A percentile compares a stretch with the other conserved stretches of the same genome.
phyloP scores from a whole-genome alignment of 1,140 invertebrate genomes.

The Drosophila setifemur region DNA sequence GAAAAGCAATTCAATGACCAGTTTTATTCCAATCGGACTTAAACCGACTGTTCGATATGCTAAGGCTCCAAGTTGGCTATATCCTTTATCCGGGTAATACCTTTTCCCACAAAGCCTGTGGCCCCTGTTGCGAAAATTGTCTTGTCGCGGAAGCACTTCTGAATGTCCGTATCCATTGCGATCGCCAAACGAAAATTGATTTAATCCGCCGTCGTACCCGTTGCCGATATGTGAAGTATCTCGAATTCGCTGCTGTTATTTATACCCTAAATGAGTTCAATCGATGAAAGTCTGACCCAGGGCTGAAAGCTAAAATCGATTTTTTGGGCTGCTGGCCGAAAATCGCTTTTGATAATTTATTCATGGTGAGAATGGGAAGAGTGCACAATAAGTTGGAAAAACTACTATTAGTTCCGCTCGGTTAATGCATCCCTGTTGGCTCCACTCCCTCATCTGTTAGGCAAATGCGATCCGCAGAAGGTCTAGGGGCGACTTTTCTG shows the following conservation, averaged over 20 bases:
- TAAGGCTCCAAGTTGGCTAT: neutral
- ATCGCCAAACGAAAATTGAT: neutral
- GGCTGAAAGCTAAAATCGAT: too few relatives aligned
- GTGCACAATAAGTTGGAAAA: too few relatives aligned
- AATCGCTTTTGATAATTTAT: too few relatives aligned
- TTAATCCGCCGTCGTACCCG: too few relatives aligned
- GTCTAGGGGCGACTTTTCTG: neutral
- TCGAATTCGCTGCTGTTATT: neutral
- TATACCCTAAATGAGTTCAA: conserved; percentile 8
- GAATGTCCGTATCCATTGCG: conserved; percentile 50
- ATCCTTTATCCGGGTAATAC: neutral
- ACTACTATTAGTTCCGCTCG: neutral
- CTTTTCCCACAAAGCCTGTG: conserved; percentile 47
- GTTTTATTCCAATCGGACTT: neutral
- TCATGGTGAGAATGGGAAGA: too few relatives aligned
- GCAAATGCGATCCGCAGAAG: neutral
- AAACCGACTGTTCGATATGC: too few relatives aligned
- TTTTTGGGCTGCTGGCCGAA: too few relatives aligned
- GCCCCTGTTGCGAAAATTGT: conserved; percentile 44
- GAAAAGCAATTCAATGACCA: neutral
- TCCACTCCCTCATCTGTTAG: conserved; percentile 10
- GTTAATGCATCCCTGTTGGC: neutral
- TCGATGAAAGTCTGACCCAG: conserved; percentile 7
- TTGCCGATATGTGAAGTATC: neutral
- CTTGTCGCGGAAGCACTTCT: conserved; percentile 35